Evolutionary conservation across 1,140 invertebrate species (phyloP).

Genomic region (Antheraea pernyi): DNA sequence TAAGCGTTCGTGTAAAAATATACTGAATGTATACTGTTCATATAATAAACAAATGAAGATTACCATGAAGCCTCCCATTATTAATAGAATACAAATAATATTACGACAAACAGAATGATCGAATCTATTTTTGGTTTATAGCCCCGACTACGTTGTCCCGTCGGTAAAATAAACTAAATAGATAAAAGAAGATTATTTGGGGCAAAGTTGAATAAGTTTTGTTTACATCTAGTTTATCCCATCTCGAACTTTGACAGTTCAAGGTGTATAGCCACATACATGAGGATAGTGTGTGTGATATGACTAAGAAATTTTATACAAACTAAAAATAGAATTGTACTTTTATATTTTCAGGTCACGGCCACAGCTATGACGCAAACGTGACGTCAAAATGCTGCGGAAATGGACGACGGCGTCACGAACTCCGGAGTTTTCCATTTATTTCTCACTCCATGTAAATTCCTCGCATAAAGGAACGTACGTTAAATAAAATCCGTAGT

Average conservation of each 20-base stretch:
- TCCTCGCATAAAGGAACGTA: background rate
- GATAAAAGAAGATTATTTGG: constrained; percentile 15
- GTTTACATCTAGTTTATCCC: constrained; percentile 12
- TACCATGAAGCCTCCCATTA: no score
- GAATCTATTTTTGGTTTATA: constrained; percentile 31
- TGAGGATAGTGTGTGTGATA: background rate
- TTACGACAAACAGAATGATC: background rate
- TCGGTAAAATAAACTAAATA: constrained; percentile 25
- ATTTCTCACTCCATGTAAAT: background rate
- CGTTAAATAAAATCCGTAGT: background rate
- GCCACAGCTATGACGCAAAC: constrained; percentile 22
- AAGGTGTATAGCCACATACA: constrained; percentile 6
- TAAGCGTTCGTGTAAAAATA: no score
- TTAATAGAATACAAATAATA: background rate
- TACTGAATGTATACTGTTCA: no score
- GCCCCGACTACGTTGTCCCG: constrained; percentile 17
- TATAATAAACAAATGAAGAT: no score
- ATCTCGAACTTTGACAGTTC: constrained; percentile 18
- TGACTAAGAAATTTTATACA: background rate
- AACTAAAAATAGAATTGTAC: constrained; percentile 7
- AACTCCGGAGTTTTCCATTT: background rate
- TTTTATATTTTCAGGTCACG: background rate
- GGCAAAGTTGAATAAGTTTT: constrained; percentile 23
- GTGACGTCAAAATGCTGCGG: constrained; percentile 17
- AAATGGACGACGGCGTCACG: constrained; percentile 1